Percentiles rank a stretch among this genome's conserved stretches.
Evolutionary conservation across 2,113 vertebrate species (phyloP).

Genomic region (Tichodroma muraria): DNA sequence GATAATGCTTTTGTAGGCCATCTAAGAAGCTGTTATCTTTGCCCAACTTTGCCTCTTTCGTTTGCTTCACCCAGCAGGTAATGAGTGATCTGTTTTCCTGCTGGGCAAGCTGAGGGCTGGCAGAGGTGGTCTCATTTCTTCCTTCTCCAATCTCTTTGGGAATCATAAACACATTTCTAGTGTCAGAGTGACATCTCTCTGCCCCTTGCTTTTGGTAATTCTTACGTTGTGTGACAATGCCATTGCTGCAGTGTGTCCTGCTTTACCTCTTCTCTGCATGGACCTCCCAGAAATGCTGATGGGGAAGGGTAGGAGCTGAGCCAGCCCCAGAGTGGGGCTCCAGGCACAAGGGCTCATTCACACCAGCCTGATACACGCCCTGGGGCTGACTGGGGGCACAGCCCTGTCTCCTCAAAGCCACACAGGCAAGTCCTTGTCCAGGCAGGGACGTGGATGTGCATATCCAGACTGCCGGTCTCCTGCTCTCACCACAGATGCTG

Average conservation of each 20-base stretch:
- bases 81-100: neutral
- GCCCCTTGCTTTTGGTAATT: neutral
- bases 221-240: accelerated
- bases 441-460: accelerated
- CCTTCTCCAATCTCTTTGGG: neutral
- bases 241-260: neutral
- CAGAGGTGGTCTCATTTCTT: neutral
- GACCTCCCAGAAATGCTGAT: neutral
- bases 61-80: neutral
- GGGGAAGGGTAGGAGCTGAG: neutral
- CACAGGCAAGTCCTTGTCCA: neutral
- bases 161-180: neutral
- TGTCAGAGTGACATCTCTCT: neutral
- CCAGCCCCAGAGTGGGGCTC: neutral
- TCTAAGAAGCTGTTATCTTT: slow-evolving; percentile 2
- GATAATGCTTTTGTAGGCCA: neutral
- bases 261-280: neutral
- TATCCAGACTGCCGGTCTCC: slow-evolving; percentile 3
- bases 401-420: neutral
- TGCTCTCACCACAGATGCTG: neutral
- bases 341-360: neutral
- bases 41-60: neutral
- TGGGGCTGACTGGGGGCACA: neutral
- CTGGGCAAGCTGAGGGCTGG: neutral
- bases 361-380: neutral